These are phyloP conservation scores for Drosophila nigrodunni DNA, from an alignment of 1,140 invertebrate genomes.

Conservation along the genomic window DNA sequence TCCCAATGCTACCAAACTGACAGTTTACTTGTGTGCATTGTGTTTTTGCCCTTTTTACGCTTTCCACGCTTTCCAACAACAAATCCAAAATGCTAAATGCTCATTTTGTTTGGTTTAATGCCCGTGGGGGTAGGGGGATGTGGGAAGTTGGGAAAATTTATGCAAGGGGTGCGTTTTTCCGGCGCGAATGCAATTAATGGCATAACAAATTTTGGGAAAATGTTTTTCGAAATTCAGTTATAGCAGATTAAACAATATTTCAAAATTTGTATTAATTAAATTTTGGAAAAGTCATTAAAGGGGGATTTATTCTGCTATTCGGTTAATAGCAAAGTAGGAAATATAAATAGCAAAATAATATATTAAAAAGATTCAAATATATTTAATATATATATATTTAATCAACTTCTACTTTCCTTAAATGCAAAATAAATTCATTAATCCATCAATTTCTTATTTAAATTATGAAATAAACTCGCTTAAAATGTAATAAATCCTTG, in stretches of 20 bases:
- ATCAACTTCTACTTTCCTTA: too few relatives aligned
- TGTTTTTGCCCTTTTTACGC: slow-evolving; percentile 29
- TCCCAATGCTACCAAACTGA: slow-evolving; percentile 29
- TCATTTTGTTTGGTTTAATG: slow-evolving; percentile 67
- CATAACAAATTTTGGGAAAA: slow-evolving; percentile 37
- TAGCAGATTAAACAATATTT: not conserved
- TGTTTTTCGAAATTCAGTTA: not conserved
- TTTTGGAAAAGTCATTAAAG: not conserved
- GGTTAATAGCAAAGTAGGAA: not conserved
- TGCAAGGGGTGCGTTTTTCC: slow-evolving; percentile 9
- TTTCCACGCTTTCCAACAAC: slow-evolving; percentile 4
- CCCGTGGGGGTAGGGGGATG: not conserved
- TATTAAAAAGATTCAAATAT: too few relatives aligned
- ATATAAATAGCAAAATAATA: not conserved
- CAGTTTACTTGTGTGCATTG: slow-evolving; percentile 44
- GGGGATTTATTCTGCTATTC: too few relatives aligned
- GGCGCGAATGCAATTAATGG: slow-evolving; percentile 46
- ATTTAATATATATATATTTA: too few relatives aligned
- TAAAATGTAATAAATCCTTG: too few relatives aligned
- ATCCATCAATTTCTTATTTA: too few relatives aligned
- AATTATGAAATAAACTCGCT: too few relatives aligned
- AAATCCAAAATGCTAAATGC: slow-evolving; percentile 75
- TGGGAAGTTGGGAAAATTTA: slow-evolving; percentile 13
- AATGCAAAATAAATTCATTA: too few relatives aligned
- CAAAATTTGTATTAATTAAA: not conserved